Conservation (phyloP, 2,888 invertebrate genomes). For the Mylabris sibirica region DNA sequence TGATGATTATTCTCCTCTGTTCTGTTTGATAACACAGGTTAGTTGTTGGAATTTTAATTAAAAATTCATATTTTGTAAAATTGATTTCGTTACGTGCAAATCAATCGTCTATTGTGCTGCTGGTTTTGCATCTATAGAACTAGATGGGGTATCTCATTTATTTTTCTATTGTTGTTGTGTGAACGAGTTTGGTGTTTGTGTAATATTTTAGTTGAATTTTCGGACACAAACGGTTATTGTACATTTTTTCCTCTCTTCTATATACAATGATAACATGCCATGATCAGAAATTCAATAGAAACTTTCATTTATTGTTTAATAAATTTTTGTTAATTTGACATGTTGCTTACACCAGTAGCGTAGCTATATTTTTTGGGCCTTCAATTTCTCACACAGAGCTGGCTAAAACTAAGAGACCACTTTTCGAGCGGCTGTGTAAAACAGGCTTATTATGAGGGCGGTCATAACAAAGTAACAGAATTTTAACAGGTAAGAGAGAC, state of each 20-base stretch:
- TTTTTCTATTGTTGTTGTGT: conserved; percentile 11
- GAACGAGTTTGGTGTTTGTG: neutral
- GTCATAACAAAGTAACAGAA: no score
- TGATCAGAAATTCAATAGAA: no score
- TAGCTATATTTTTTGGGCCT: no score
- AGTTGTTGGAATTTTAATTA: conserved; percentile 1
- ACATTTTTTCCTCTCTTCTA: neutral
- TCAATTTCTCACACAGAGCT: no score
- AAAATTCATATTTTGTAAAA: neutral
- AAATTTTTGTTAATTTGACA: neutral
- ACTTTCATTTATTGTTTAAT: no score
- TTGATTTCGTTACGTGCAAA: neutral
- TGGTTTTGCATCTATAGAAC: neutral
- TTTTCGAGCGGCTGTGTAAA: no score
- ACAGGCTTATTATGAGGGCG: no score
- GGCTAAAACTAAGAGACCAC: no score
- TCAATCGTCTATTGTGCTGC: neutral
- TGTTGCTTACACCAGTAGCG: no score
- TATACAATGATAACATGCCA: neutral
- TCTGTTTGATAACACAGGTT: neutral
- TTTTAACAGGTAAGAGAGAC: no score
- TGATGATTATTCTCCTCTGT: neutral
- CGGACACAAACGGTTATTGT: neutral
- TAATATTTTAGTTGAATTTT: neutral
- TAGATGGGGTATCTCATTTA: conserved; percentile 9